Evolutionary conservation across 2,888 invertebrate genomes (phyloP).

Genomic region (Chrysina gloriosa): DNA sequence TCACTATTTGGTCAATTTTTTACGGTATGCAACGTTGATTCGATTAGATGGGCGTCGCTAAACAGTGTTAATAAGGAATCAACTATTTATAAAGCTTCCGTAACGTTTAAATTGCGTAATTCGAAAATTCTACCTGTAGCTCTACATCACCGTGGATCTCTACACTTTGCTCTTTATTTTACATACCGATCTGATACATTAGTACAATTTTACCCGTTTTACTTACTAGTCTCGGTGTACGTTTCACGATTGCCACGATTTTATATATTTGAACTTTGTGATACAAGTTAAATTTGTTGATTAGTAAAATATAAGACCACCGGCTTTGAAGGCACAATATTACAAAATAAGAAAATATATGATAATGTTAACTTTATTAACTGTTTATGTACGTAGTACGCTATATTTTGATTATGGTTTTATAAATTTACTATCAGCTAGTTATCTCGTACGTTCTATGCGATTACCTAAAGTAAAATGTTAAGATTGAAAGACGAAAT

Average conservation of each 20-base stretch:
- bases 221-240: not conserved
- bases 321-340: not conserved
- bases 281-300: constrained; percentile 12
- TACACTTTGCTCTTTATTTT: no score
- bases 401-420: no score
- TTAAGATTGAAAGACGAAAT: no score
- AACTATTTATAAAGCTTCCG: constrained; percentile 7
- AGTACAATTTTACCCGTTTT: not conserved
- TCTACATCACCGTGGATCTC: not conserved
- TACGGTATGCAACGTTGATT: constrained; percentile 17
- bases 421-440: no score
- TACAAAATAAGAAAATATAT: constrained; percentile 11
- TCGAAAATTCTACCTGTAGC: constrained; percentile 3
- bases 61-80: constrained; percentile 15
- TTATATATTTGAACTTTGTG: not conserved
- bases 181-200: not conserved
- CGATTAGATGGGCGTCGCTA: constrained; percentile 24
- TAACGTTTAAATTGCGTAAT: constrained; percentile 17
- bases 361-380: not conserved
- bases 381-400: not conserved
- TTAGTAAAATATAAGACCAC: constrained; percentile 5
- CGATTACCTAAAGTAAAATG: no score
- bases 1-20: constrained; percentile 17
- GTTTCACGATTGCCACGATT: not conserved
- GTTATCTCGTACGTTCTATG: no score